Conservation (phyloP, 2,797 vertebrate genomes). For the Valencia hispanica region DNA sequence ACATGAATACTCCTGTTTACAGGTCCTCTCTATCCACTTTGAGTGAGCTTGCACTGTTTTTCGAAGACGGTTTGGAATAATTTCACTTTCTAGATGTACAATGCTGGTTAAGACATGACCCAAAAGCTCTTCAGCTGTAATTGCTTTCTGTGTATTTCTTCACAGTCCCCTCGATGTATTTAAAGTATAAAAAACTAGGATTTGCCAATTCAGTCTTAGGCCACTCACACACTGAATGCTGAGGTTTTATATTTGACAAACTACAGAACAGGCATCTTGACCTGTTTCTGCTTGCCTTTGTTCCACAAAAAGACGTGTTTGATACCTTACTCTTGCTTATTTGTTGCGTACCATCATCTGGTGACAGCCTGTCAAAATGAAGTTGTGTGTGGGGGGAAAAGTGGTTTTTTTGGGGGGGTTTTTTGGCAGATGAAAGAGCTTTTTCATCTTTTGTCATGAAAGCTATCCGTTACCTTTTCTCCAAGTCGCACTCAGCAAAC, state of each 20-base stretch:
- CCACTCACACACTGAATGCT: background rate
- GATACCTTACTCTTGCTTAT: background rate
- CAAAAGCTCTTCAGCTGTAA: background rate
- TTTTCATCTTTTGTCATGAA: background rate
- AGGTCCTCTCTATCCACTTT: background rate
- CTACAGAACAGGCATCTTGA: background rate
- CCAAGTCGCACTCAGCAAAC: background rate
- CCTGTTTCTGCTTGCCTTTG: background rate
- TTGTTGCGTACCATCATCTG: background rate
- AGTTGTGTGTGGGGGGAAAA: background rate
- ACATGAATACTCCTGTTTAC: background rate
- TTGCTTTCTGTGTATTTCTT: background rate
- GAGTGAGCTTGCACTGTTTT: background rate
- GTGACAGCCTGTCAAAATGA: background rate
- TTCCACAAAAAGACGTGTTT: background rate
- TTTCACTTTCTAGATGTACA: background rate
- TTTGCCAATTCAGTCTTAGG: background rate
- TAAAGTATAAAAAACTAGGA: background rate
- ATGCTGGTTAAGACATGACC: background rate
- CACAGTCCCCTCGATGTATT: background rate
- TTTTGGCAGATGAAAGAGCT: background rate
- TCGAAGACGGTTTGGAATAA: background rate
- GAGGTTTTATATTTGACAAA: background rate
- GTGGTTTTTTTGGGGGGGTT: no score
- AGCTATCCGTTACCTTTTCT: background rate